phyloP scores from a whole-genome alignment of 2,888 invertebrate genomes.

The Oligia fasciuncula region DNA sequence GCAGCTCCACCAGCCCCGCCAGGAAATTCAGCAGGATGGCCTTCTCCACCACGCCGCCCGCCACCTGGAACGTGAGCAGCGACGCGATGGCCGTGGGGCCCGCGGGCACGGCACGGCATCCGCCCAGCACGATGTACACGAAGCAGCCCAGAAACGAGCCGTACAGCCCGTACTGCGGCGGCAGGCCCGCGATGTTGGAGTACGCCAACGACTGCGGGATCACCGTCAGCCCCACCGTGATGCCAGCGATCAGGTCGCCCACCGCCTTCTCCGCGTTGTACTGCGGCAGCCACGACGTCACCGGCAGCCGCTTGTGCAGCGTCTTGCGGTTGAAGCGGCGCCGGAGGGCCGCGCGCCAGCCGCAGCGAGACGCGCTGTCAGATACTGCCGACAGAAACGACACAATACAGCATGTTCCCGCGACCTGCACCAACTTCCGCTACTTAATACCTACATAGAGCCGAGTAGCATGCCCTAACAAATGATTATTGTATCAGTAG shows the following conservation, averaged over 20 bases:
- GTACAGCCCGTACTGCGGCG: slow-evolving; percentile 96
- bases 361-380: slow-evolving; percentile 79
- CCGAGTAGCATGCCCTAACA: not conserved
- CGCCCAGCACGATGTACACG: slow-evolving; percentile 97
- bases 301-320: slow-evolving; percentile 93
- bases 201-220: slow-evolving; percentile 97
- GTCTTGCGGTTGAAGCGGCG: slow-evolving; percentile 92
- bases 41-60: slow-evolving; percentile 92
- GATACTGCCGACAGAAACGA: slow-evolving; percentile 82
- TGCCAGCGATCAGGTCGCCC: slow-evolving; percentile 96
- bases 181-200: slow-evolving; percentile 94
- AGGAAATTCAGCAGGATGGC: slow-evolving; percentile 94
- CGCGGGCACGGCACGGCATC: slow-evolving; percentile 97
- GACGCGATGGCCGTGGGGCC: slow-evolving; percentile 98
- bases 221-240: slow-evolving; percentile 97
- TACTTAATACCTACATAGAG: not conserved
- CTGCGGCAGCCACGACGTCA: slow-evolving; percentile 94
- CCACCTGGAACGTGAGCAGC: slow-evolving; percentile 94
- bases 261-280: slow-evolving; percentile 93
- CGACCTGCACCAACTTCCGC: not conserved
- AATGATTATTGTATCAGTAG: not conserved
- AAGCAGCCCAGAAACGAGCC: slow-evolving; percentile 98
- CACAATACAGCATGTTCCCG: not conserved
- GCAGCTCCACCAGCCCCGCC: slow-evolving; percentile 93
- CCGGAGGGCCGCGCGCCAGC: slow-evolving; percentile 83